Percentiles rank a stretch among this genome's conserved stretches.
Evolutionary conservation across 2,888 invertebrate species (phyloP).

Genomic region (Cinara cedri): DNA sequence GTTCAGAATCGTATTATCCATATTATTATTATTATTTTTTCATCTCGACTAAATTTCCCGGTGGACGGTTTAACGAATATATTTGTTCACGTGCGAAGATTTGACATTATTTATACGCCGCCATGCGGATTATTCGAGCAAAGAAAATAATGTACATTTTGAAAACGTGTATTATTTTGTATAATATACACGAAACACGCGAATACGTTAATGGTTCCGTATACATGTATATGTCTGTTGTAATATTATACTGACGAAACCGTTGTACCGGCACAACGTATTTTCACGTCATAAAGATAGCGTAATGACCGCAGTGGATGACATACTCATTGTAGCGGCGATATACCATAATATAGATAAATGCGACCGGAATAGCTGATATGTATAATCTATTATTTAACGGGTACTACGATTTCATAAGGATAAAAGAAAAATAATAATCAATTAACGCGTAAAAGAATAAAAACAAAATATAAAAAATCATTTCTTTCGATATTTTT

Average conservation of each 20-base stretch:
- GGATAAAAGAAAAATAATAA: no score
- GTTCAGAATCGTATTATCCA: no score
- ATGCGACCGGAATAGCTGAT: no score
- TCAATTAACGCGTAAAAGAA: no score
- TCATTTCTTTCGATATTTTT: no score
- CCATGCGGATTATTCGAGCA: not conserved
- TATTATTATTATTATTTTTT: no score
- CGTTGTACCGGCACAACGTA: not conserved
- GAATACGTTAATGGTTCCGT: not conserved
- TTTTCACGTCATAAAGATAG: conserved; percentile 8
- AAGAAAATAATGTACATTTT: not conserved
- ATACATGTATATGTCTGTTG: not conserved
- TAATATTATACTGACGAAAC: not conserved
- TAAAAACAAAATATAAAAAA: no score
- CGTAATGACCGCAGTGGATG: not conserved
- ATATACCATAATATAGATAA: no score
- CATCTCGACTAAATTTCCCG: no score
- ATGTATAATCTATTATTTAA: no score
- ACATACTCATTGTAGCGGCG: conserved; percentile 4
- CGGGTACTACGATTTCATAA: no score
- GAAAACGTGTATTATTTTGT: not conserved
- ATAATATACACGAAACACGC: conserved; percentile 8
- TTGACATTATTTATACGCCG: not conserved
- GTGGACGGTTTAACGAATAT: not conserved
- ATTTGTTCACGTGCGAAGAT: not conserved